These are phyloP conservation scores for Drosophila yakuba DNA, from an alignment of 1,140 invertebrate species.

Conservation along the genomic window DNA sequence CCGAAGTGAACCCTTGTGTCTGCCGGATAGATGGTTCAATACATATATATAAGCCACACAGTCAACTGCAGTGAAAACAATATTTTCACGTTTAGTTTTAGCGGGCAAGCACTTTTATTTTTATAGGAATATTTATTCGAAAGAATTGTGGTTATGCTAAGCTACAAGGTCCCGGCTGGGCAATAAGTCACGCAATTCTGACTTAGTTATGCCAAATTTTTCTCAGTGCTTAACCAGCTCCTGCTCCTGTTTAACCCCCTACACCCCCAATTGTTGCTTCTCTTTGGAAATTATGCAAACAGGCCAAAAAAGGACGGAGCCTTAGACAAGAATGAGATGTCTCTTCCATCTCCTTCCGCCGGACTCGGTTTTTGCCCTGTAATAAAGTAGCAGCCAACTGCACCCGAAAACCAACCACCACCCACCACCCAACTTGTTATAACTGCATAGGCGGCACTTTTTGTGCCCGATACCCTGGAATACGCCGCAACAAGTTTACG, in stretches of 20 bases:
- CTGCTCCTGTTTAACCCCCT: background rate
- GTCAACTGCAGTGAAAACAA: constrained; percentile 1
- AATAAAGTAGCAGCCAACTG: constrained; percentile 61
- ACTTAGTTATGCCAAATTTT: background rate
- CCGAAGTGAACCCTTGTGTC: constrained; percentile 23
- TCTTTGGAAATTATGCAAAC: constrained; percentile 70
- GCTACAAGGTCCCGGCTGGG: too few relatives aligned
- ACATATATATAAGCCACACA: constrained; percentile 2
- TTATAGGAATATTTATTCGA: background rate
- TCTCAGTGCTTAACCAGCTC: background rate
- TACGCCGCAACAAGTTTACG: background rate
- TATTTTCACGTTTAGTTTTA: background rate
- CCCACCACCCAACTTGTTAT: constrained; percentile 4
- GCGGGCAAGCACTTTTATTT: background rate
- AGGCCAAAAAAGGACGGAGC: constrained; percentile 43
- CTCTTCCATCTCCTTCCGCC: constrained; percentile 23
- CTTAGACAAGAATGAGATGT: constrained; percentile 42
- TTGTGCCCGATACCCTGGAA: constrained; percentile 37
- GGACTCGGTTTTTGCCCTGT: constrained; percentile 48
- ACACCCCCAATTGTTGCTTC: constrained; percentile 64
- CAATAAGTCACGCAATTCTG: too few relatives aligned
- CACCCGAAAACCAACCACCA: constrained; percentile 2
- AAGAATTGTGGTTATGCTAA: background rate
- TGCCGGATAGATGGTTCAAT: constrained; percentile 44
- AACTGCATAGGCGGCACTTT: constrained; percentile 72